Base-by-base conservation (phyloP, 2,888 invertebrate species). In the Epirrhoe alternata region DNA sequence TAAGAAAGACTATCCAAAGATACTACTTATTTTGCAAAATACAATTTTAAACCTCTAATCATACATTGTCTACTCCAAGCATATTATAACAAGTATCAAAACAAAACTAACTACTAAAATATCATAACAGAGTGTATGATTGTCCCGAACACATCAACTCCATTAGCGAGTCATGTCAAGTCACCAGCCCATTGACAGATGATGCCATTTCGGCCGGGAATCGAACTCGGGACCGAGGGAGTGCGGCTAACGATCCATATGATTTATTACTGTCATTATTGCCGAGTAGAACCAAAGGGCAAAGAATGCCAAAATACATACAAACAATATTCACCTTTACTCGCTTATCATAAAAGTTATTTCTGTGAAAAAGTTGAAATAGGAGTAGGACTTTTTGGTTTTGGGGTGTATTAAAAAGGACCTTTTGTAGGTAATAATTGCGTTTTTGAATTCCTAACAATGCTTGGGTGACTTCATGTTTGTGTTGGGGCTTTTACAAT, bases 261-360 rank as follows among this genome's bases (percentile, higher is more conserved):
- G 93, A 93, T 93, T 92, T 92, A 93, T 93, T 91, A 91, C 91
- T 90, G 87, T 92, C 93, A 92, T 93, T 92, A 90, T 83, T 82
- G 77, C 77, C 75, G 74, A 72, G 74, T 75, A 76, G 77, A 75
- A 80, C 71, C 71, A 75, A 80, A 87, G 87, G 73, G 85, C 69
- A 78, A 86, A 85, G 85, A 85, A 88, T 86, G 80, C 80, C 82
- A 68, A 71, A 71, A 68, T 38, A 10, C 24, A 12, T 56, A 55
- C 66, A 64, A 5, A 17, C 52, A 38, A 73, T 45, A 69, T 50
- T 68, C 56, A 64, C 30, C 66, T 69, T 69, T 84, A 78, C 60
- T 0, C 0, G 0, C 0, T 3, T 55, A 5, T 3, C 0, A 0
- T 8, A 69, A 66, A 68, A 58, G 38, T 60, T 35, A 8, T 17